phyloP scores from a whole-genome alignment of 2,888 invertebrate genomes.

The Yponomeuta sedellus region DNA sequence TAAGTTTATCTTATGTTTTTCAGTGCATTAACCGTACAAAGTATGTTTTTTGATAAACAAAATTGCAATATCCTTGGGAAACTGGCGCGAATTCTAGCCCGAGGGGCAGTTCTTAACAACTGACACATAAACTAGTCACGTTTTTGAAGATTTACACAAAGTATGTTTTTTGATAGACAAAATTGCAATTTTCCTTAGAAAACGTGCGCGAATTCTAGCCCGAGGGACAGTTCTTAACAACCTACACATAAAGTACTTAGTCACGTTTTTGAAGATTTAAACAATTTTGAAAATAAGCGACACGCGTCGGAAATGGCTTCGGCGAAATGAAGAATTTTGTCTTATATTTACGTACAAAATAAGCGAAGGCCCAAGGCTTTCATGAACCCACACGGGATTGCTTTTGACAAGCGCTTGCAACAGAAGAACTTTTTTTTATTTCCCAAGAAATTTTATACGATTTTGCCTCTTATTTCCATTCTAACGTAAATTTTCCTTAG shows the following conservation, averaged over 20 bases:
- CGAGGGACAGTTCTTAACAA: too few species aligned
- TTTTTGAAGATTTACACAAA: too few species aligned
- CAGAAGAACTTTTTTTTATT: slow-evolving; percentile 38
- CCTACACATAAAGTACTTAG: too few species aligned
- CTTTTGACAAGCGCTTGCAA: slow-evolving; percentile 30
- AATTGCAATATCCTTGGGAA: too few species aligned
- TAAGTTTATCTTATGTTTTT: background rate
- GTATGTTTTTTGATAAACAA: too few species aligned
- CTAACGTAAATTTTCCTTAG: slow-evolving; percentile 36
- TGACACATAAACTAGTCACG: too few species aligned
- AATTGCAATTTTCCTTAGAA: too few species aligned
- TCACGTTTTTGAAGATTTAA: too few species aligned
- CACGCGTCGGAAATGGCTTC: background rate
- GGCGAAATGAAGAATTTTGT: background rate
- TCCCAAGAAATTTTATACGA: slow-evolving; percentile 37
- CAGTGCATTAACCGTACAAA: background rate
- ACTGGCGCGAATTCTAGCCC: too few species aligned
- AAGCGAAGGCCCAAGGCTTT: background rate
- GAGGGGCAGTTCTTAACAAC: too few species aligned
- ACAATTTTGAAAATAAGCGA: background rate
- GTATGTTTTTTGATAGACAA: too few species aligned
- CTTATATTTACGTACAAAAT: background rate
- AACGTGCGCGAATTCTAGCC: too few species aligned
- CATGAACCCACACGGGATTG: slow-evolving; percentile 3
- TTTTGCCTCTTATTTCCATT: slow-evolving; percentile 36